Conservation (phyloP, 2,888 invertebrate species). For the Rhingia campestris region DNA sequence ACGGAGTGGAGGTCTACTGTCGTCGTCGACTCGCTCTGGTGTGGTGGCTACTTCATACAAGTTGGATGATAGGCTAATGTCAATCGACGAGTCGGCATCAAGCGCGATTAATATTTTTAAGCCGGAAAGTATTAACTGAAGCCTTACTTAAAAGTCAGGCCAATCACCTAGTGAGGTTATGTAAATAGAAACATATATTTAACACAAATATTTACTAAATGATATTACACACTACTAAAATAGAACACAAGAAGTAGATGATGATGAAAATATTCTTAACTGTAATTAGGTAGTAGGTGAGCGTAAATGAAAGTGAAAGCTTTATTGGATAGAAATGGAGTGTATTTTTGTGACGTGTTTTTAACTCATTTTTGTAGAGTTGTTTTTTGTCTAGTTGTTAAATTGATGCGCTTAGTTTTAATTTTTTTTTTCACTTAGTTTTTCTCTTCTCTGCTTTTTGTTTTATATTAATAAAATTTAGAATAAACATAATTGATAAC, state of each 20-base stretch:
- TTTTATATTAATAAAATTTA: slow-evolving; percentile 15
- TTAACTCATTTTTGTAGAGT: slow-evolving; percentile 74
- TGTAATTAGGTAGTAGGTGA: slow-evolving; percentile 39
- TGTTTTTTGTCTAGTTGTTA: slow-evolving; percentile 74
- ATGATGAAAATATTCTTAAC: slow-evolving; percentile 17
- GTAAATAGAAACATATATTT: slow-evolving; percentile 51
- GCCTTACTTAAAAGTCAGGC: slow-evolving; percentile 3
- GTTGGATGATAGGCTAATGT: slow-evolving; percentile 35
- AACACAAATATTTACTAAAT: slow-evolving; percentile 51
- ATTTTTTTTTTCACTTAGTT: slow-evolving; percentile 16
- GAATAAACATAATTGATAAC: slow-evolving; percentile 28
- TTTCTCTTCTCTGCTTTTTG: slow-evolving; percentile 10
- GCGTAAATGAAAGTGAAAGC: slow-evolving; percentile 55
- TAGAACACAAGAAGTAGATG: slow-evolving; percentile 31
- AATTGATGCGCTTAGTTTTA: slow-evolving; percentile 62
- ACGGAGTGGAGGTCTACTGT: slow-evolving; percentile 7
- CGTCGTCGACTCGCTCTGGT: slow-evolving; percentile 1
- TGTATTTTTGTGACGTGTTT: slow-evolving; percentile 56
- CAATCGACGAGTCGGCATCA: slow-evolving; percentile 37
- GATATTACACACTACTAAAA: slow-evolving; percentile 56
- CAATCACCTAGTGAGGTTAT: slow-evolving; percentile 18
- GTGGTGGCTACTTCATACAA: slow-evolving; percentile 14
- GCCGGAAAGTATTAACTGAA: slow-evolving; percentile 56
- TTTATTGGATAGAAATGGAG: slow-evolving; percentile 65
- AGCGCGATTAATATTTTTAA: slow-evolving; percentile 50